phyloP scores from a whole-genome alignment of 2,113 vertebrate species.

The Saimiri boliviensis region DNA sequence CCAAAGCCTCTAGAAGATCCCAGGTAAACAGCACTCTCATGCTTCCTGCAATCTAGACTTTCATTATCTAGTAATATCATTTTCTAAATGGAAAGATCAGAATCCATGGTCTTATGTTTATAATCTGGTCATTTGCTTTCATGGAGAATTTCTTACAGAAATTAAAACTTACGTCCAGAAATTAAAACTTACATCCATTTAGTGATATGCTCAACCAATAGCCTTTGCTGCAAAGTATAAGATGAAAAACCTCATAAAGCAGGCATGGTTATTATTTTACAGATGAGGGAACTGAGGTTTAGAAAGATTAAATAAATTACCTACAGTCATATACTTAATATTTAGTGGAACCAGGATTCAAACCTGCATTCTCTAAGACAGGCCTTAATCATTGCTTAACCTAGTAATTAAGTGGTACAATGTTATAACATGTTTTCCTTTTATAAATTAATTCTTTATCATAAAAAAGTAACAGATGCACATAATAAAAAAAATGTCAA shows the following conservation, averaged over 20 bases:
- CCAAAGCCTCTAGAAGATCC: background rate
- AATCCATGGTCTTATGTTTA: background rate
- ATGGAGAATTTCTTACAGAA: background rate
- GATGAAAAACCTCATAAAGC: background rate
- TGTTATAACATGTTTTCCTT: background rate
- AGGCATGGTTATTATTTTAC: background rate
- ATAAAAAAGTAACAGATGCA: background rate
- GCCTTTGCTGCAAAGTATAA: background rate
- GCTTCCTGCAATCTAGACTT: background rate
- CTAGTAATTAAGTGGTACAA: background rate
- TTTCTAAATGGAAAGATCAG: conserved; percentile 22
- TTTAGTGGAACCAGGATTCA: background rate
- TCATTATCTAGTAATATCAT: background rate
- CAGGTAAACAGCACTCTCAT: background rate
- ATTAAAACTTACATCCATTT: background rate
- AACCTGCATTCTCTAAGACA: background rate
- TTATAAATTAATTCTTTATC: conserved; percentile 18
- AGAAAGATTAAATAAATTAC: conserved; percentile 18
- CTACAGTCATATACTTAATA: background rate
- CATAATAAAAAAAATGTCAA: background rate
- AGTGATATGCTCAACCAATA: background rate
- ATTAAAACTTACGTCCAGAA: conserved; percentile 3
- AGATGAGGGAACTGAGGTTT: background rate
- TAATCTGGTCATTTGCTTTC: background rate
- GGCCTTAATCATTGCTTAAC: background rate